Evolutionary conservation across 2,797 vertebrate genomes (phyloP).

Genomic region (Cheirogaleus major): DNA sequence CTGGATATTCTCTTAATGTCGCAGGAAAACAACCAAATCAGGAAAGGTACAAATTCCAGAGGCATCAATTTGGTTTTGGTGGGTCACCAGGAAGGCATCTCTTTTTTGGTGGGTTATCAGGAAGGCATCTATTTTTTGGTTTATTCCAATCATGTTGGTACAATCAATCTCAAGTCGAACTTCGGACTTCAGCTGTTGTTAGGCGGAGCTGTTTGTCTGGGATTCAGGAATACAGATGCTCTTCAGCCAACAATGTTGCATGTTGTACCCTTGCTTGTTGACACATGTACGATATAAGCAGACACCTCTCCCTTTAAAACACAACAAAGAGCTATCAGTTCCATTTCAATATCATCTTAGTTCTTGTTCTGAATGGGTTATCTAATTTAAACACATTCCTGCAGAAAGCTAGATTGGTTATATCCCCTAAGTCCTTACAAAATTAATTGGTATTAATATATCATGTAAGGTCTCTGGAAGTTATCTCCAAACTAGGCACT

Average conservation of each 20-base stretch:
- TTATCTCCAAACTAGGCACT: conserved; percentile 19
- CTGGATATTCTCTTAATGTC: conserved; percentile 85
- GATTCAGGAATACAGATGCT: conserved; percentile 67
- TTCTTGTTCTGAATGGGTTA: conserved; percentile 8
- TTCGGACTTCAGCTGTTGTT: conserved; percentile 58
- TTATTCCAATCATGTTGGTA: conserved; percentile 70
- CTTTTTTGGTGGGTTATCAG: conserved; percentile 38
- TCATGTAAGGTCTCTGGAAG: neutral
- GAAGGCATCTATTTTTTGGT: conserved; percentile 43
- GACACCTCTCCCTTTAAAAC: conserved; percentile 13
- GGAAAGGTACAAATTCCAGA: conserved; percentile 70
- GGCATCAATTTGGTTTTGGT: conserved; percentile 41
- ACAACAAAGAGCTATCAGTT: conserved; percentile 52
- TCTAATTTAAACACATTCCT: neutral
- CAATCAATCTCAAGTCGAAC: conserved; percentile 51
- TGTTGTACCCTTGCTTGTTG: neutral
- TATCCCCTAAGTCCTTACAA: neutral
- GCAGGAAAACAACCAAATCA: conserved; percentile 71
- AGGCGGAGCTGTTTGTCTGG: conserved; percentile 46
- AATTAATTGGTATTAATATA: conserved; percentile 42
- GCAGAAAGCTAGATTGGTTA: neutral
- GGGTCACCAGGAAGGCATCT: neutral
- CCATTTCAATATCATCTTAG: neutral
- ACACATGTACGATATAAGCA: neutral
- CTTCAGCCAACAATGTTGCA: conserved; percentile 23